Percentiles rank a stretch among this genome's conserved stretches.
Evolutionary conservation across 2,113 vertebrate genomes (phyloP).

Genomic region (Eurypyga helias): DNA sequence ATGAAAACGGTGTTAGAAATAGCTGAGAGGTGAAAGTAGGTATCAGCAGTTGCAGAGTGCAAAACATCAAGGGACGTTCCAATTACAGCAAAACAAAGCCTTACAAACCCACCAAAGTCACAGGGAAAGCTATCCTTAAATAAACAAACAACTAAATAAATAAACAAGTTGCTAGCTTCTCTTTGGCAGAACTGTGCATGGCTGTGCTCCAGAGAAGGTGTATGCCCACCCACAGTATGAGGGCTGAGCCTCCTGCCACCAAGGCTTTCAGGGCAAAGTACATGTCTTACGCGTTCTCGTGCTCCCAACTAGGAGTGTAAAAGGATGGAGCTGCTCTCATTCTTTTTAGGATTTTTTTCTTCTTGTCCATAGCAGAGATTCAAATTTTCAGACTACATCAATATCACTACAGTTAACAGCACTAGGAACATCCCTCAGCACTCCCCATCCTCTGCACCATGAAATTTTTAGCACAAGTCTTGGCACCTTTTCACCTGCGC

Average conservation of each 20-base stretch:
- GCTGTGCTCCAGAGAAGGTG: background rate
- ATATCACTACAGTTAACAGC: background rate
- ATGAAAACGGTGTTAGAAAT: background rate
- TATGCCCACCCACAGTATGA: fast-evolving
- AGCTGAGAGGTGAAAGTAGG: background rate
- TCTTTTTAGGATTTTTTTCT: background rate
- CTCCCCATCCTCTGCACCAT: background rate
- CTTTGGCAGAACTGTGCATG: background rate
- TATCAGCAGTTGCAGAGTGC: background rate
- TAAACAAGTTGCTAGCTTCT: background rate
- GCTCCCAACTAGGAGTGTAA: background rate
- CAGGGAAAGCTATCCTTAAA: background rate
- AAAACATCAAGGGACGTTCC: background rate
- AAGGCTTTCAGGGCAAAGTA: background rate
- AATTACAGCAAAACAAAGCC: background rate
- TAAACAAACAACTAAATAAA: background rate
- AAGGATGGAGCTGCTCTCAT: background rate
- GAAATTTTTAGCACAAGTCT: background rate
- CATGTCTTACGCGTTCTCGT: fast-evolving
- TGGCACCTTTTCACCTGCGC: background rate
- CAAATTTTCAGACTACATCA: background rate
- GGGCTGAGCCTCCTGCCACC: background rate
- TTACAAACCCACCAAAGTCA: background rate
- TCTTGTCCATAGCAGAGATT: background rate
- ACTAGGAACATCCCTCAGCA: background rate